These are phyloP conservation scores for Trachelus iudaicus DNA, from an alignment of 2,888 invertebrate species.

Conservation along the genomic window DNA sequence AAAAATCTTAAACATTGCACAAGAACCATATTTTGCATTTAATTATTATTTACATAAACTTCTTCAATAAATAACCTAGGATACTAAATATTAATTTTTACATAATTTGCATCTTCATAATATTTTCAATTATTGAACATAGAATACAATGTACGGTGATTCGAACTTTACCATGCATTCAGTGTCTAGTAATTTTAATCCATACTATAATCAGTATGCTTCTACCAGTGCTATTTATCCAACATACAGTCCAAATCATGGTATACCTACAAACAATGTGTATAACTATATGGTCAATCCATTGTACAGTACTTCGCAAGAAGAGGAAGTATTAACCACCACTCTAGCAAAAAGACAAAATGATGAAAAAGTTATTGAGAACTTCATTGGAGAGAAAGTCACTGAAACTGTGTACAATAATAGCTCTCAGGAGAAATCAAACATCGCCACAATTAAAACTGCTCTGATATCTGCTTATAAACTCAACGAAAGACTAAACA, in stretches of 20 bases:
- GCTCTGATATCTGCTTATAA: constrained; percentile 52
- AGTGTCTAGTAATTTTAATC: background rate
- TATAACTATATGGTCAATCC: background rate
- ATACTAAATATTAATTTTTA: constrained; percentile 5
- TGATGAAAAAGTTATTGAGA: constrained; percentile 43
- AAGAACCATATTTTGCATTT: constrained; percentile 16
- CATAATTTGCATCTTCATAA: constrained; percentile 6
- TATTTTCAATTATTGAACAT: constrained; percentile 4
- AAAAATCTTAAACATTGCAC: background rate
- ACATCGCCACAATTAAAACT: constrained; percentile 61
- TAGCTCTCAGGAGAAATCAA: constrained; percentile 28
- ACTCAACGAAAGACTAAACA: constrained; percentile 60
- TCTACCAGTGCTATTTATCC: background rate
- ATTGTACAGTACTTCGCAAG: background rate
- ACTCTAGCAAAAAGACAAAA: constrained; percentile 33
- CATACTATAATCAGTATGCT: constrained; percentile 4
- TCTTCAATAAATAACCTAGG: background rate
- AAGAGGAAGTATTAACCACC: background rate
- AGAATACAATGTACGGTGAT: constrained; percentile 14
- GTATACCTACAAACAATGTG: background rate
- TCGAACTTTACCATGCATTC: constrained; percentile 7
- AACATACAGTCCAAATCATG: background rate
- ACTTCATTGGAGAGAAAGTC: constrained; percentile 33
- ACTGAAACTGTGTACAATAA: background rate
- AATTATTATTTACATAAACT: constrained; percentile 5